These are phyloP conservation scores for Lophochroa leadbeateri DNA, from an alignment of 2,113 vertebrate genomes.

Conservation along the genomic window DNA sequence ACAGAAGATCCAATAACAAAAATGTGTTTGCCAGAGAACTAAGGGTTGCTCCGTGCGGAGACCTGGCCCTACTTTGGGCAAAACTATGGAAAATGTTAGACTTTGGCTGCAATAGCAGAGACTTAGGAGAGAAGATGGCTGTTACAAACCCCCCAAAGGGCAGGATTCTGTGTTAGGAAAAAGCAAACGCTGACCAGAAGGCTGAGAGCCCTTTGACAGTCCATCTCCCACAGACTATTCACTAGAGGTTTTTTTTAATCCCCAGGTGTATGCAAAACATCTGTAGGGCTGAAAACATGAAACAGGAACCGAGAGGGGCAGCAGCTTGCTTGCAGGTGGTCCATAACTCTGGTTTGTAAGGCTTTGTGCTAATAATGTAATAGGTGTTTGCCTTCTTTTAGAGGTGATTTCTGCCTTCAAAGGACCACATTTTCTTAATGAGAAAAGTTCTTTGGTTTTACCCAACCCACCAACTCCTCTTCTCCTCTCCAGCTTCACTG, in stretches of 20 bases:
- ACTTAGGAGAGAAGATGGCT: neutral
- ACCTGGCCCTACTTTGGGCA: neutral
- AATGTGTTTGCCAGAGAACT: neutral
- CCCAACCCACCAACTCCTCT: neutral
- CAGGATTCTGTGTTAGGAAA: neutral
- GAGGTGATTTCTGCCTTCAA: slow-evolving; percentile 53
- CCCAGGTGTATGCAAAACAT: slow-evolving; percentile 41
- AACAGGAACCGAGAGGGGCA: slow-evolving; percentile 43
- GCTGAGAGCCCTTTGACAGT: neutral
- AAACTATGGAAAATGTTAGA: neutral
- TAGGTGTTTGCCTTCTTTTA: slow-evolving; percentile 38
- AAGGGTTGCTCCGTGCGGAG: neutral
- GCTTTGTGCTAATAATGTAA: slow-evolving; percentile 53
- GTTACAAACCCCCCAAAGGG: neutral
- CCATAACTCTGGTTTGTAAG: neutral
- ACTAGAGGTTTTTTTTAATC: neutral
- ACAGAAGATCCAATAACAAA: neutral
- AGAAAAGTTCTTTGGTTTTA: neutral
- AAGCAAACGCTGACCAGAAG: slow-evolving; percentile 14
- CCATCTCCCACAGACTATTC: slow-evolving; percentile 27
- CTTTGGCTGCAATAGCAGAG: neutral
- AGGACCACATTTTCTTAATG: slow-evolving; percentile 31
- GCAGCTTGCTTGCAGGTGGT: slow-evolving; percentile 63
- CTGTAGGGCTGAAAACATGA: slow-evolving; percentile 46
- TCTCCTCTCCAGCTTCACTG: neutral